phyloP scores from a whole-genome alignment of 2,797 vertebrate species.

The Enteromius fasciolatus region DNA sequence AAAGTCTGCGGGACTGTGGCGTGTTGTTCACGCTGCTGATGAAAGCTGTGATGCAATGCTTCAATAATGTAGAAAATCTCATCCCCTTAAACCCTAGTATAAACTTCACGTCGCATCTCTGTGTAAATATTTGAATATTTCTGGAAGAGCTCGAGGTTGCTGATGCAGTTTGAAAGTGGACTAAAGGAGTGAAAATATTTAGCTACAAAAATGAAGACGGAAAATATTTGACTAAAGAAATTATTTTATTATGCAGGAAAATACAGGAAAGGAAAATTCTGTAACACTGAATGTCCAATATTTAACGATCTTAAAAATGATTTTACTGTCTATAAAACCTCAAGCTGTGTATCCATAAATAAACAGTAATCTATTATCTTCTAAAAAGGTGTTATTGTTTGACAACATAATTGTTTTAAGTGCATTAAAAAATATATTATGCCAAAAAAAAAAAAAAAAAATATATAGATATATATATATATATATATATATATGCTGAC shows the following conservation, averaged over 20 bases:
- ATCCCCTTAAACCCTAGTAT: slow-evolving; percentile 1
- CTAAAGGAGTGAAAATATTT: background rate
- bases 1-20: slow-evolving; percentile 53
- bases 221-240: too few relatives aligned
- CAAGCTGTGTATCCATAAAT: background rate
- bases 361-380: background rate
- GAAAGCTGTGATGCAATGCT: slow-evolving; percentile 38
- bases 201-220: background rate
- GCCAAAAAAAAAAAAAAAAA: background rate
- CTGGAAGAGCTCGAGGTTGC: background rate
- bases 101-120: background rate
- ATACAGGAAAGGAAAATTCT: background rate
- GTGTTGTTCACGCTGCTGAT: slow-evolving; percentile 45
- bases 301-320: background rate
- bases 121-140: background rate
- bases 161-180: background rate
- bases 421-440: background rate
- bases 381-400: background rate
- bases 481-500: background rate
- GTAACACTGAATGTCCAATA: background rate
- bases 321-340: background rate
- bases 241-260: background rate
- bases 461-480: too few relatives aligned
- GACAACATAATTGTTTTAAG: background rate
- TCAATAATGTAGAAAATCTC: slow-evolving; percentile 28